phyloP scores from a whole-genome alignment of 2,888 invertebrate genomes.

The Brachylomia viminalis region DNA sequence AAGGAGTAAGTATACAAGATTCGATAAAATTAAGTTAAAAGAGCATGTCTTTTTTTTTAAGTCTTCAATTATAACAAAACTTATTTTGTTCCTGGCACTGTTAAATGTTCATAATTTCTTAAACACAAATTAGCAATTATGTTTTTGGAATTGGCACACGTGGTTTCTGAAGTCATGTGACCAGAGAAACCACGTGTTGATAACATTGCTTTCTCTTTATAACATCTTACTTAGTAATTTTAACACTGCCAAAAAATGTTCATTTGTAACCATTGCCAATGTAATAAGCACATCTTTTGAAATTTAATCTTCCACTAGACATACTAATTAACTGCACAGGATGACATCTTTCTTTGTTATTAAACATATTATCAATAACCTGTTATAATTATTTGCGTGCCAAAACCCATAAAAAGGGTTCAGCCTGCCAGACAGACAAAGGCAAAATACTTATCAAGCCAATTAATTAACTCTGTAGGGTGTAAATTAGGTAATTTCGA shows the following conservation, averaged over 20 bases:
- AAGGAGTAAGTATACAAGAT: neutral
- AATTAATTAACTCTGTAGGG: neutral
- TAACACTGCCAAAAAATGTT: conserved; percentile 5
- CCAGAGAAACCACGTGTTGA: conserved; percentile 34
- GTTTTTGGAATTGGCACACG: conserved; percentile 28
- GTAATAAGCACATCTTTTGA: neutral
- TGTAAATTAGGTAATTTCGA: neutral
- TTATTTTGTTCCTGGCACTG: neutral
- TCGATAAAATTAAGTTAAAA: neutral
- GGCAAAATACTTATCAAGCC: neutral
- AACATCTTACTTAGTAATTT: neutral
- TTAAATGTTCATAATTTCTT: neutral
- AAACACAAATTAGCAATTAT: neutral
- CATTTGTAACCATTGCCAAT: conserved; percentile 7
- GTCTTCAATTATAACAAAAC: neutral
- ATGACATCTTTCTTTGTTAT: neutral
- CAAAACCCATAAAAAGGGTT: neutral
- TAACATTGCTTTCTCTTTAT: conserved; percentile 26
- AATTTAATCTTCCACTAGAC: neutral
- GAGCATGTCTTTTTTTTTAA: neutral
- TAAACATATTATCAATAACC: neutral
- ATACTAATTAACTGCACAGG: neutral
- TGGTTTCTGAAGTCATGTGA: conserved; percentile 31
- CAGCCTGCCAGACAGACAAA: neutral
- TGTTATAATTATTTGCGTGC: neutral